These are phyloP conservation scores for Erythrolamprus reginae DNA, from an alignment of 2,113 vertebrate species.

Conservation along the genomic window DNA sequence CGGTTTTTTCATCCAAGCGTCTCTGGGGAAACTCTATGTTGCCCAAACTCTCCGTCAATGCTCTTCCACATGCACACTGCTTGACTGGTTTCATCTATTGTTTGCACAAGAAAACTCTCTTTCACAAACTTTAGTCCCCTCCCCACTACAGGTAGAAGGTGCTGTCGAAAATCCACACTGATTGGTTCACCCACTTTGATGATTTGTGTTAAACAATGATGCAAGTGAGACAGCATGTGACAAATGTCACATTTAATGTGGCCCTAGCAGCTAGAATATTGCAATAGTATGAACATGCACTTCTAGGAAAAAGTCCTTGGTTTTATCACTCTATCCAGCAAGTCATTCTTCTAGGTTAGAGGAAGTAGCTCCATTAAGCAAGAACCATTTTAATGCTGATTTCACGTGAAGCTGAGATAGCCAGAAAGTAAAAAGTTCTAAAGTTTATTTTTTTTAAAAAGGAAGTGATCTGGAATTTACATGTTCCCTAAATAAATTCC, in stretches of 20 bases:
- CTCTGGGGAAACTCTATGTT: no score
- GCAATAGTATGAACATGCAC: neutral
- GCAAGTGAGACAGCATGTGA: neutral
- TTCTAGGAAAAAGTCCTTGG: neutral
- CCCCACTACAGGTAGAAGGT: neutral
- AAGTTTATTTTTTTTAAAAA: rapidly evolving
- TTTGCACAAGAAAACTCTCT: neutral
- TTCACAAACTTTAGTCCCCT: neutral
- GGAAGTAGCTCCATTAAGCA: neutral
- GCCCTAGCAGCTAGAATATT: neutral
- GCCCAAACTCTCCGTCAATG: no score
- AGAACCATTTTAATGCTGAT: neutral
- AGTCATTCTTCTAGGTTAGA: neutral
- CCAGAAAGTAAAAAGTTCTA: neutral
- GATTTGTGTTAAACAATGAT: neutral
- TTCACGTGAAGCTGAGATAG: neutral
- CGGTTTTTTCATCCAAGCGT: no score
- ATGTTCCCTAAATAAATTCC: neutral
- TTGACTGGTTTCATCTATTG: neutral
- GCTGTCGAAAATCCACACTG: neutral
- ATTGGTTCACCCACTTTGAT: neutral
- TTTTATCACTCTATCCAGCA: neutral
- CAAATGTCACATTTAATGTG: neutral
- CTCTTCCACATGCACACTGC: no score
- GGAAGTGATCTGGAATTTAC: neutral